These are phyloP conservation scores for Poecilia wingei DNA, from an alignment of 2,797 vertebrate genomes.

Conservation along the genomic window DNA sequence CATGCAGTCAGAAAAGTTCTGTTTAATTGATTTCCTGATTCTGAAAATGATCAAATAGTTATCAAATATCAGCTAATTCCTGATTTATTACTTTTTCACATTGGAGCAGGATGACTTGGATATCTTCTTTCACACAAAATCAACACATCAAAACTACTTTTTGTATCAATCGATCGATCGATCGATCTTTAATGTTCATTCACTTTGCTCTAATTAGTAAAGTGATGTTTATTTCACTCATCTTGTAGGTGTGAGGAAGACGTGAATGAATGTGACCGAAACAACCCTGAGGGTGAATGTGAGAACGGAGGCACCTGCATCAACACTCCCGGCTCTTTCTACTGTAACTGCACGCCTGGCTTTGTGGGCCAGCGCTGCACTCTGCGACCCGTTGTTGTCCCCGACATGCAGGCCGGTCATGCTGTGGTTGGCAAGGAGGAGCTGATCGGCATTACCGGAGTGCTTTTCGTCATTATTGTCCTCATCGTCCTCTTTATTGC, in stretches of 20 bases:
- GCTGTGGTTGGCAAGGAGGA: constrained; percentile 94
- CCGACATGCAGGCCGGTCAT: constrained; percentile 95
- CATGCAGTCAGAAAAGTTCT: background rate
- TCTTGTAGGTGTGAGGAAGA: constrained; percentile 91
- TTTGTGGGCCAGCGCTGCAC: constrained; percentile 91
- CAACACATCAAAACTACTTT: background rate
- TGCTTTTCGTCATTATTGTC: constrained; percentile 90
- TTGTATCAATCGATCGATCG: background rate
- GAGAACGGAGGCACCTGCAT: constrained; percentile 93
- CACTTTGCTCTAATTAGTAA: too few species aligned
- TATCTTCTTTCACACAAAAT: background rate
- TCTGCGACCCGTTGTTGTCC: constrained; percentile 91
- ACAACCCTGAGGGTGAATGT: constrained; percentile 84
- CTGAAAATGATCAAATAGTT: background rate
- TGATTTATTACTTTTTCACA: background rate
- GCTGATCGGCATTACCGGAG: constrained; percentile 92
- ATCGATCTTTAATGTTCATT: too few species aligned
- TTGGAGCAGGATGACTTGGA: background rate
- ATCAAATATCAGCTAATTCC: background rate
- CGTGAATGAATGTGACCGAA: constrained; percentile 90
- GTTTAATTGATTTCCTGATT: background rate
- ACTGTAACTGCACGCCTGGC: constrained; percentile 93
- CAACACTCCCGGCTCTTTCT: constrained; percentile 93
- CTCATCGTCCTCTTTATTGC: constrained; percentile 91
- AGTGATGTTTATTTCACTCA: constrained; percentile 3